Conservation (phyloP, 2,113 vertebrate genomes). For the Chaetodon trifascialis region DNA sequence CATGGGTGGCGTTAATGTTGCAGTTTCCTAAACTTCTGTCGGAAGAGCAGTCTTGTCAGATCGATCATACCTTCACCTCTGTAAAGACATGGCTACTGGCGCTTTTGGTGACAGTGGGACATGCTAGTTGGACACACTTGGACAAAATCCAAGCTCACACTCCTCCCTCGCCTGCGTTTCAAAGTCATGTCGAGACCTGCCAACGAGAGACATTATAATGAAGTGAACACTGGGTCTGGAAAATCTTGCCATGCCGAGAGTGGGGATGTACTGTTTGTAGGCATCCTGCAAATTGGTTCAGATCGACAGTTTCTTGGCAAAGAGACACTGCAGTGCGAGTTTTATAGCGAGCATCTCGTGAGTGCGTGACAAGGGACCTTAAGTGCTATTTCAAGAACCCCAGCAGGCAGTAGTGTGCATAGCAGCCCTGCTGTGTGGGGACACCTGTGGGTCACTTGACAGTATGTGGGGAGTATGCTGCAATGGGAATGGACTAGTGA, state of each 20-base stretch:
- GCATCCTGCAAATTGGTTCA: slow-evolving; percentile 79
- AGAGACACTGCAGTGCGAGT: slow-evolving; percentile 93
- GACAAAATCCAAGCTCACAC: slow-evolving; percentile 86
- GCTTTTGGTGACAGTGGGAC: slow-evolving; percentile 85
- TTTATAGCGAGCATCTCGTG: slow-evolving; percentile 86
- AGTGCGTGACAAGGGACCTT: slow-evolving; percentile 86
- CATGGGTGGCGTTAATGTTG: slow-evolving; percentile 75
- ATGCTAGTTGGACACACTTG: slow-evolving; percentile 89
- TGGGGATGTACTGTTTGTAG: slow-evolving; percentile 82
- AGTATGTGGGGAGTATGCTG: slow-evolving; percentile 89
- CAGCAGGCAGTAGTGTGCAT: slow-evolving; percentile 90
- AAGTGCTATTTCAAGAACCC: slow-evolving; percentile 89
- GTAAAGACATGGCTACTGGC: slow-evolving; percentile 84
- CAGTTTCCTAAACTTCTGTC: slow-evolving; percentile 79
- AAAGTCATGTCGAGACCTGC: slow-evolving; percentile 99
- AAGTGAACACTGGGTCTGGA: slow-evolving; percentile 97
- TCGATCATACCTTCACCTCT: slow-evolving; percentile 92
- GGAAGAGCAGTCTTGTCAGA: slow-evolving; percentile 93
- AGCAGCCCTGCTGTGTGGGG: slow-evolving; percentile 90
- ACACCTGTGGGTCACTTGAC: slow-evolving; percentile 93
- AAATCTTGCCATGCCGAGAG: slow-evolving; percentile 92
- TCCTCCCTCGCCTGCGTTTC: slow-evolving; percentile 98
- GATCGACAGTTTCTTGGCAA: slow-evolving; percentile 88
- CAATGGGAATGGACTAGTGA: slow-evolving; percentile 92
- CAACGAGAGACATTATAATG: slow-evolving; percentile 96